Conservation (phyloP, 2,113 vertebrate genomes). For the Campylomormyrus numenius region DNA sequence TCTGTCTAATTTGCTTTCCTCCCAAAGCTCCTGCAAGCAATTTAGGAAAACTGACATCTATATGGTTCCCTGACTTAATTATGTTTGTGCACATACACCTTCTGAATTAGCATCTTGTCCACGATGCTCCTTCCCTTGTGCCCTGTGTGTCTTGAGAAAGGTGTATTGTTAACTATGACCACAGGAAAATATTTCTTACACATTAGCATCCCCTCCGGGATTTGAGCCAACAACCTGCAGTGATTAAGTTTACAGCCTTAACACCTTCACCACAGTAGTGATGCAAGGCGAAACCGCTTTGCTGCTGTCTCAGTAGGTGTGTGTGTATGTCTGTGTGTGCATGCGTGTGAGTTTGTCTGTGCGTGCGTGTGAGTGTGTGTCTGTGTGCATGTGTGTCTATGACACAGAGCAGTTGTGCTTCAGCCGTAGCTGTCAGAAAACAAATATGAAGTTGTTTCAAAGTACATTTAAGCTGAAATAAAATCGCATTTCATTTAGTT, state of each 20-base stretch:
- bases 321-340: neutral
- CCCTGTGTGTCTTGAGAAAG: neutral
- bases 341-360: neutral
- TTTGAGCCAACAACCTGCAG: neutral
- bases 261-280: neutral
- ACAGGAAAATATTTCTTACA: neutral
- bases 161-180: neutral
- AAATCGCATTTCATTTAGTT: neutral
- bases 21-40: neutral
- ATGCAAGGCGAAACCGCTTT: neutral
- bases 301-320: slow-evolving; percentile 2
- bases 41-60: neutral
- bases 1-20: neutral
- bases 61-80: neutral
- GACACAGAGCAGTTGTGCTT: too few relatives aligned
- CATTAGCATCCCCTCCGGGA: neutral
- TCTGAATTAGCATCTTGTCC: neutral
- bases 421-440: neutral
- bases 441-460: neutral
- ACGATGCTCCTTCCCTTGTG: neutral
- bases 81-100: neutral
- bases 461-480: neutral
- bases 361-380: neutral
- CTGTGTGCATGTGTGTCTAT: neutral
- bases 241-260: neutral